These are phyloP conservation scores for Pseudococcus longispinus DNA, from an alignment of 2,888 invertebrate genomes.

Conservation along the genomic window DNA sequence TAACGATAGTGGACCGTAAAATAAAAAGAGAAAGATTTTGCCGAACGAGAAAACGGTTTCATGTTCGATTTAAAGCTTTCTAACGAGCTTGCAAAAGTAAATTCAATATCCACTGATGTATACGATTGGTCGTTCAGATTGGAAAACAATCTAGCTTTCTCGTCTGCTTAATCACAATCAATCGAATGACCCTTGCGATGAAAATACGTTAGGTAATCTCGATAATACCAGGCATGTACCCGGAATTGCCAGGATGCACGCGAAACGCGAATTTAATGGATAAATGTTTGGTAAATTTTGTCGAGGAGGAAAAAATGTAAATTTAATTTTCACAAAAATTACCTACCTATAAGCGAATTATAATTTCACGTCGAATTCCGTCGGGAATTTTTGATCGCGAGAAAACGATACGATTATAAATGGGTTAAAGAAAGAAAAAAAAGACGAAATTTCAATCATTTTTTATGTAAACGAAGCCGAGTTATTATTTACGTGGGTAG, in stretches of 20 bases:
- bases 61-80: neutral
- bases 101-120: neutral
- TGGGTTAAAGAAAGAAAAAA: neutral
- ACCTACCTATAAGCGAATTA: neutral
- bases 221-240: neutral
- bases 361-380: slow-evolving; percentile 1
- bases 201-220: neutral
- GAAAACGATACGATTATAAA: slow-evolving; percentile 6
- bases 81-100: neutral
- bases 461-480: neutral
- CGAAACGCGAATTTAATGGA: neutral
- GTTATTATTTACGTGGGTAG: neutral
- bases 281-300: neutral
- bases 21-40: neutral
- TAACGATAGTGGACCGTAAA: neutral
- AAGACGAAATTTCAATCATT: neutral
- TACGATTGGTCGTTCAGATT: neutral
- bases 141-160: neutral
- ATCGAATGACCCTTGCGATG: neutral
- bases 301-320: neutral
- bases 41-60: neutral
- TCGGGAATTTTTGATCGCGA: neutral
- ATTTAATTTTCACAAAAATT: neutral
- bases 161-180: neutral
- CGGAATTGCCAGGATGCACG: neutral